These are phyloP conservation scores for Oxytorus armatus DNA, from an alignment of 2,888 invertebrate species.

Conservation along the genomic window DNA sequence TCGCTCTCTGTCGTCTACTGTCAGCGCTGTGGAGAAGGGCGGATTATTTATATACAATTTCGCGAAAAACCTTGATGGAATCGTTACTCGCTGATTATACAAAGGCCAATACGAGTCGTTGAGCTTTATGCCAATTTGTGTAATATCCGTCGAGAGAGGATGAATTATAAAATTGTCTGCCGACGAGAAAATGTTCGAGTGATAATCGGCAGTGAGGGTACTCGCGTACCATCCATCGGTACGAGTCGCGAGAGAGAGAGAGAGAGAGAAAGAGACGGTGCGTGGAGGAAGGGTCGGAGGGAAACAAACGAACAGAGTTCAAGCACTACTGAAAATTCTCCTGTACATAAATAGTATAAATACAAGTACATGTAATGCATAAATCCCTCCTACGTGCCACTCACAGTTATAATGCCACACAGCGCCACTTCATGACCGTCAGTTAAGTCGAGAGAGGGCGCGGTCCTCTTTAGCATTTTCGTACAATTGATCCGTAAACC, in stretches of 20 bases:
- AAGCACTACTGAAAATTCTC: constrained; percentile 37
- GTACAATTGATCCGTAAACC: constrained; percentile 11
- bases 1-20: background rate
- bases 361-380: constrained; percentile 32
- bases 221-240: background rate
- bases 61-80: constrained; percentile 11
- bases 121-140: constrained; percentile 18
- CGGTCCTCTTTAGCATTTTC: background rate
- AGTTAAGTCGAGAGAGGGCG: constrained; percentile 43
- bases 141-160: constrained; percentile 7
- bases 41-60: background rate
- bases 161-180: constrained; percentile 32
- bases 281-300: background rate
- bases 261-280: background rate
- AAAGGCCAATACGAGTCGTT: background rate
- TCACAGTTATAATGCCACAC: constrained; percentile 22
- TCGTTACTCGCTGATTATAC: constrained; percentile 15
- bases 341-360: background rate
- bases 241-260: background rate
- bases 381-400: constrained; percentile 30
- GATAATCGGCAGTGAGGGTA: background rate
- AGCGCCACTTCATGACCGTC: constrained; percentile 11
- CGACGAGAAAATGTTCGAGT: constrained; percentile 4
- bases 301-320: background rate
- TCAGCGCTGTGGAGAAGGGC: no score